A percentile compares a stretch with the other conserved stretches of the same genome.
phyloP scores from a whole-genome alignment of 2,888 invertebrate genomes.

The Coenonympha arcania region DNA sequence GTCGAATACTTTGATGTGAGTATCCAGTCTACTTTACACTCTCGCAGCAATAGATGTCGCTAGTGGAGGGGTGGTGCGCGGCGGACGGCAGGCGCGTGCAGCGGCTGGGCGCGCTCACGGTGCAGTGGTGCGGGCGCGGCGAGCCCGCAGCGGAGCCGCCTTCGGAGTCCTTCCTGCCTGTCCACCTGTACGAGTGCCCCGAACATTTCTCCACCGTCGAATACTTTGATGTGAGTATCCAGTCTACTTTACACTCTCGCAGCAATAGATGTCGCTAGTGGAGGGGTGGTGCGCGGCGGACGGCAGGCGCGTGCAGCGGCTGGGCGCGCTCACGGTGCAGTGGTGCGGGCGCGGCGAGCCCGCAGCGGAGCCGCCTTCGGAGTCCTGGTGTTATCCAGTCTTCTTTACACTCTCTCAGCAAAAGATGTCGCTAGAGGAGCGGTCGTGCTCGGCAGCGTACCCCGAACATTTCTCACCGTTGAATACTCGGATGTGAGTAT shows the following conservation, averaged over 20 bases:
- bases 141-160: conserved; percentile 74
- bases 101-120: conserved; percentile 72
- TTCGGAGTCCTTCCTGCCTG: conserved; percentile 71
- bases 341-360: conserved; percentile 80
- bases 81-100: conserved; percentile 58
- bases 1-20: conserved; percentile 86
- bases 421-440: conserved; percentile 80
- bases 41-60: no score
- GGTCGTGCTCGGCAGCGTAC: conserved; percentile 77
- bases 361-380: conserved; percentile 72
- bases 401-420: conserved; percentile 78
- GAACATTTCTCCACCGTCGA: conserved; percentile 62
- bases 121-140: conserved; percentile 82
- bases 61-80: conserved; percentile 70
- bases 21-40: no score
- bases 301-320: conserved; percentile 59
- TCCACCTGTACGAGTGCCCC: background rate
- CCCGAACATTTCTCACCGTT: conserved; percentile 87
- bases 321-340: conserved; percentile 77
- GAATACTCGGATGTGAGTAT: conserved; percentile 86
- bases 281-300: conserved; percentile 72
- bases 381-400: conserved; percentile 79
- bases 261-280: conserved; percentile 83
- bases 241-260: conserved; percentile 1
- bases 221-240: background rate